Base-by-base conservation (phyloP, 2,113 vertebrate genomes). In the Hippotragus niger region DNA sequence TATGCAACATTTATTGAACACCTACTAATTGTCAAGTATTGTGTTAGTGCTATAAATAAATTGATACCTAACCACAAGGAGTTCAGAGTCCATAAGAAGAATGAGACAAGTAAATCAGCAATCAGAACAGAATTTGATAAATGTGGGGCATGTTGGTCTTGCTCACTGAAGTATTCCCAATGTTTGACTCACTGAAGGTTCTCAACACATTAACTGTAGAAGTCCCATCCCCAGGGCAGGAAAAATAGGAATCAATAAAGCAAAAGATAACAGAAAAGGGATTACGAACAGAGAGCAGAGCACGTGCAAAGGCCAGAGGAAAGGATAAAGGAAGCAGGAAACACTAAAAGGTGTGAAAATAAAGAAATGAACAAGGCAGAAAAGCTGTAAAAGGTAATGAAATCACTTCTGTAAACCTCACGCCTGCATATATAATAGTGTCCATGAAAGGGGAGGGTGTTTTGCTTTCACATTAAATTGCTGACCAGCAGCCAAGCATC, bases 401-500 rank as follows among this genome's bases (percentile, higher is more conserved):
- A 47, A 13, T 57, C 36, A 80, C 45, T 81, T 82, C 15, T 90
- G 29, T 52, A 85, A 81, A 52, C 9, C n/a, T 31, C 50, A 64
- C 3, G 11, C 27, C 80, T 85, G 17, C 12, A 90, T 14, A 58
- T 31, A 36, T 5, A 57, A 14, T 7, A 55, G n/a, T 82, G 78
- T 45, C 80, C 57, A 74, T 45, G 45, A 86, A 76, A 97, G 40
- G 23, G 25, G 7, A 62, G 27, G 21, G 43, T 16, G 7, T 12
- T 90, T 74, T 81, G 33, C 78, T 91, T 96, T 95, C 83, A 95
- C 57, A 83, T 64, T 76, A 83, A 92, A 84, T 2, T 91, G 78
- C 43, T 96, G 74, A 76, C 74, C 85, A 96, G 91, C 16, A 95
- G 78, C 50, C 67, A 95, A 94, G 31, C 64, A 31, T 14, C 92